Evolutionary conservation across 2,113 vertebrate genomes (phyloP).

Genomic region (Entomyzon cyanotis): DNA sequence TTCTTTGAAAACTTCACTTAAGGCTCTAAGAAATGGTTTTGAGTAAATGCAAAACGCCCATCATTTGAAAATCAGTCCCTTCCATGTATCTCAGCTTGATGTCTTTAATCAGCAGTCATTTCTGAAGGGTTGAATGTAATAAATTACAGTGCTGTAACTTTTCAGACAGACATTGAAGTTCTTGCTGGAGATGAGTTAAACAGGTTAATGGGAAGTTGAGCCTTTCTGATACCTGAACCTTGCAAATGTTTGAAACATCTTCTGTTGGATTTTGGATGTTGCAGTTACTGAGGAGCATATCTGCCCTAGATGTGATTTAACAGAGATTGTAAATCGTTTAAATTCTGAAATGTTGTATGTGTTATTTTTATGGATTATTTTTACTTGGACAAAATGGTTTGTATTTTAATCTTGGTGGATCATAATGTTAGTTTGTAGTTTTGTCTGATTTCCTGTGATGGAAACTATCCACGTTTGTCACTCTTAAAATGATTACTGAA

Average conservation of each 20-base stretch:
- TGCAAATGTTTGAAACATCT: background rate
- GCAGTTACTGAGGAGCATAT: background rate
- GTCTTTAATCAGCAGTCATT: background rate
- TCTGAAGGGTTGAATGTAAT: background rate
- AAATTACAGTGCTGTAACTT: background rate
- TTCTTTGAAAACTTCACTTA: background rate
- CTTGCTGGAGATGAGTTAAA: background rate
- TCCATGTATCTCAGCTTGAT: background rate
- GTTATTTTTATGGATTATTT: background rate
- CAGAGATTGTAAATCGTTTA: background rate
- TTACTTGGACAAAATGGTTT: background rate
- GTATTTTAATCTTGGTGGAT: background rate
- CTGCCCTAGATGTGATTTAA: background rate
- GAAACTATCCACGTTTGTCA: background rate
- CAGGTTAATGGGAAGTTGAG: background rate
- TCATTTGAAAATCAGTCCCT: background rate
- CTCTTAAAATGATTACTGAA: background rate
- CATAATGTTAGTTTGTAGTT: background rate
- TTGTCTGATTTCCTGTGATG: background rate
- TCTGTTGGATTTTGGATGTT: background rate
- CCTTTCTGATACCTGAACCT: background rate
- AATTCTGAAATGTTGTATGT: background rate
- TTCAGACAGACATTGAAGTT: background rate
- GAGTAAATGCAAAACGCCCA: background rate
- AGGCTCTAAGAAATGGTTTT: background rate